Percentiles rank a stretch among this genome's conserved stretches.
phyloP scores from a whole-genome alignment of 2,888 invertebrate genomes.

The Caenorhabditis afra region DNA sequence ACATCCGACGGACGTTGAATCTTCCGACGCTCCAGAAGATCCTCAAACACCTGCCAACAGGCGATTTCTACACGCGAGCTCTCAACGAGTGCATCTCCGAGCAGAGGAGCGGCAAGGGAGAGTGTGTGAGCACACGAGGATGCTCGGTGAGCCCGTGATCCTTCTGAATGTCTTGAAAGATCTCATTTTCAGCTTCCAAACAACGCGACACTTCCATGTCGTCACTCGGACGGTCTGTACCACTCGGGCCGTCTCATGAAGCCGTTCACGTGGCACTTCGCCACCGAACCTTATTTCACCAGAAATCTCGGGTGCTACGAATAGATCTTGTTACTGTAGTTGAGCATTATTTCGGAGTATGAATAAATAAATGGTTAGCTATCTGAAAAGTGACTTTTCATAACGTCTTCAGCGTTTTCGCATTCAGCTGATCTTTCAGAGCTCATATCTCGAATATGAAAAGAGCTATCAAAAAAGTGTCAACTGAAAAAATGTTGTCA shows the following conservation, averaged over 20 bases:
- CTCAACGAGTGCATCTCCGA: conserved; percentile 18
- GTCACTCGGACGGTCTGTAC: conserved; percentile 44
- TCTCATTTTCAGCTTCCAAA: conserved; percentile 48
- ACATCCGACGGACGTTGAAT: conserved; percentile 24
- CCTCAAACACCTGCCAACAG: conserved; percentile 17
- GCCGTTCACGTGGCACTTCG: conserved; percentile 45
- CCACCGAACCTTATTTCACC: conserved; percentile 44
- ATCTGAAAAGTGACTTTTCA: conserved; percentile 11
- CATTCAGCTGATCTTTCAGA: too few species aligned
- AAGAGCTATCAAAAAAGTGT: too few species aligned
- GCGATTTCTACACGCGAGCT: conserved; percentile 30
- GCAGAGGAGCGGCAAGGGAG: conserved; percentile 9
- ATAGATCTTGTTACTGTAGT: conserved; percentile 8
- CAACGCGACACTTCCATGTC: conserved; percentile 28
- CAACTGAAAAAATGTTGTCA: too few species aligned
- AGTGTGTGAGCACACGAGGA: conserved; percentile 30
- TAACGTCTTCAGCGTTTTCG: conserved; percentile 3
- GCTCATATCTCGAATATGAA: too few species aligned
- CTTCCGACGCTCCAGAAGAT: conserved; percentile 22
- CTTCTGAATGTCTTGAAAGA: neutral
- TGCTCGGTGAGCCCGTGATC: conserved; percentile 22
- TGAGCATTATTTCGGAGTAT: neutral
- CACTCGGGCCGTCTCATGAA: conserved; percentile 32
- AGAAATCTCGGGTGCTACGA: conserved; percentile 51
- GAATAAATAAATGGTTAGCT: neutral